Percentiles rank a stretch among this genome's conserved stretches.
phyloP scores from a whole-genome alignment of 2,113 vertebrate genomes.

The Cebus imitator region DNA sequence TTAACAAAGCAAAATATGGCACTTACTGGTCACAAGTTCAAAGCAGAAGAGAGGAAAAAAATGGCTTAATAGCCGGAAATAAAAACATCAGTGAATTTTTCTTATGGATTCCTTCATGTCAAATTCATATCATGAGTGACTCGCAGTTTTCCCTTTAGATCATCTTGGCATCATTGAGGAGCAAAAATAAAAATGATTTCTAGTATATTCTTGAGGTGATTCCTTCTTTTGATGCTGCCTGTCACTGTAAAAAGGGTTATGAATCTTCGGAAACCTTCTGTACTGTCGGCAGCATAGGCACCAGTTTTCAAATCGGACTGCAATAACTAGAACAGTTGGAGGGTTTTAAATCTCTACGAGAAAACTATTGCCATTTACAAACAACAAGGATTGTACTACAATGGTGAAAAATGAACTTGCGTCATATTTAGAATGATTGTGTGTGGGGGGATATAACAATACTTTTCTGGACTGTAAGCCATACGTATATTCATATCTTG shows the following conservation, averaged over 20 bases:
- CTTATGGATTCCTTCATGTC: conserved; percentile 68
- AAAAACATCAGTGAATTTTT: conserved; percentile 74
- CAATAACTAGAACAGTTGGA: conserved; percentile 58
- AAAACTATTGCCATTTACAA: conserved; percentile 82
- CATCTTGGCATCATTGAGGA: conserved; percentile 68
- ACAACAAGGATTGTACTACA: conserved; percentile 80
- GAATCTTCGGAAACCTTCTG: conserved; percentile 77
- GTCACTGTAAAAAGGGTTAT: conserved; percentile 79
- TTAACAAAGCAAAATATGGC: conserved; percentile 51
- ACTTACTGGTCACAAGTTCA: conserved; percentile 62
- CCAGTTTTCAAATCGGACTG: conserved; percentile 71
- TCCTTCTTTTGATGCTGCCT: conserved; percentile 76
- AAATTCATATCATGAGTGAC: conserved; percentile 55
- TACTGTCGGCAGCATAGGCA: conserved; percentile 67
- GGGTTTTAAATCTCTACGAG: conserved; percentile 83
- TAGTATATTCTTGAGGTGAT: conserved; percentile 75
- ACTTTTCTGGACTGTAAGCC: conserved; percentile 85
- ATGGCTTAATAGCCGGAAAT: conserved; percentile 68
- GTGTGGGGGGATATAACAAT: conserved; percentile 82
- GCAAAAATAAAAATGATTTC: conserved; percentile 81
- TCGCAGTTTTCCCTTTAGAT: conserved; percentile 71
- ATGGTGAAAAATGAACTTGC: conserved; percentile 85
- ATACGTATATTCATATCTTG: conserved; percentile 83
- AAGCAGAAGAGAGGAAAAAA: conserved; percentile 27
- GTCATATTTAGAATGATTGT: conserved; percentile 86